phyloP scores from a whole-genome alignment of 2,113 vertebrate species.

The Sclerurus mexicanus region DNA sequence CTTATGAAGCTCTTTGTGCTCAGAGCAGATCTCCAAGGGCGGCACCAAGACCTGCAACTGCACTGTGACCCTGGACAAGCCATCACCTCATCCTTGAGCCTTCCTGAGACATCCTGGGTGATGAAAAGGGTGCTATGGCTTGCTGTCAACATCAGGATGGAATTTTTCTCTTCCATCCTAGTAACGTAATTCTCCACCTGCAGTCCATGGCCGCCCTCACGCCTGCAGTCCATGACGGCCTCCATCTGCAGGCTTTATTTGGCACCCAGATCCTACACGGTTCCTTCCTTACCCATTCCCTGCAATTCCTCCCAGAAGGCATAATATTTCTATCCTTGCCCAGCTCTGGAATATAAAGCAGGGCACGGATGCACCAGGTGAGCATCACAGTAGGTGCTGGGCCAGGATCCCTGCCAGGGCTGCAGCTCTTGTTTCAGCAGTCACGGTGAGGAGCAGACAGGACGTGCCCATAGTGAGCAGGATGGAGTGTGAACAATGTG shows the following conservation, averaged over 20 bases:
- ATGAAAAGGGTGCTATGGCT: neutral
- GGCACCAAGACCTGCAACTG: neutral
- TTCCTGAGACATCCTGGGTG: neutral
- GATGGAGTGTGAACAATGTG: neutral
- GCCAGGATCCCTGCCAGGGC: neutral
- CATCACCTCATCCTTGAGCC: neutral
- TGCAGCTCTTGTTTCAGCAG: neutral
- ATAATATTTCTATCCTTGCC: neutral
- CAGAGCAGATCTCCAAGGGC: neutral
- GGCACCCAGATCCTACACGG: neutral
- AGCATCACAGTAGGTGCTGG: neutral
- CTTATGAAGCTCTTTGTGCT: neutral
- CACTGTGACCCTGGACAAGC: accelerated
- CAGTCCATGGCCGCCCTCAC: neutral
- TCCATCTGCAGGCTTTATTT: neutral
- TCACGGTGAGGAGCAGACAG: neutral
- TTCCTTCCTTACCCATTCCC: neutral
- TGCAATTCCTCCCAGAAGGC: neutral
- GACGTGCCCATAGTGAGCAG: neutral
- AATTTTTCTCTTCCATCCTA: neutral
- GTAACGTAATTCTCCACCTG: neutral
- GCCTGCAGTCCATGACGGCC: neutral
- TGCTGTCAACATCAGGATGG: neutral
- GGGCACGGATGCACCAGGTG: neutral
- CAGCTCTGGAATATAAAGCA: neutral